phyloP scores from a whole-genome alignment of 1,140 invertebrate species.

The Drosophila miranda region DNA sequence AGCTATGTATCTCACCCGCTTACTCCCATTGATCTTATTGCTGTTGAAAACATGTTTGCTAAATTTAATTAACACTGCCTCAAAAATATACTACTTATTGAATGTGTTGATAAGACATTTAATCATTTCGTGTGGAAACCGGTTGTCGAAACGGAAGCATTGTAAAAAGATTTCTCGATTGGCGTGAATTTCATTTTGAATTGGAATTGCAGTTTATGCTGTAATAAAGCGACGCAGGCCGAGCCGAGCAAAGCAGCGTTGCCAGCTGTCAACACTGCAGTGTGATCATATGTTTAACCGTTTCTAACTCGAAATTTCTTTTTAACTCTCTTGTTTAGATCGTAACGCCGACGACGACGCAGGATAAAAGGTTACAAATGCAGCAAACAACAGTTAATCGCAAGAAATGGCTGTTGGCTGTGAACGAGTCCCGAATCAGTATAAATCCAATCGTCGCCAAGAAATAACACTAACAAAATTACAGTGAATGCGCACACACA shows the following conservation, averaged over 20 bases:
- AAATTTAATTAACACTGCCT: conserved; percentile 37
- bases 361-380: conserved; percentile 28
- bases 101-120: conserved; percentile 48
- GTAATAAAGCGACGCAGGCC: conserved; percentile 14
- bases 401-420: conserved; percentile 37
- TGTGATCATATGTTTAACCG: not conserved
- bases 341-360: not conserved
- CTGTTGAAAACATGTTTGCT: conserved; percentile 43
- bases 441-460: conserved; percentile 24
- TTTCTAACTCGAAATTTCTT: conserved; percentile 1
- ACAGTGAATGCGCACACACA: conserved; percentile 15
- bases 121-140: conserved; percentile 6
- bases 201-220: conserved; percentile 3
- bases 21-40: conserved; percentile 17
- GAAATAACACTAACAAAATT: conserved; percentile 41
- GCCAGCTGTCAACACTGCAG: no score
- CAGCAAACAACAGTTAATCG: conserved; percentile 39
- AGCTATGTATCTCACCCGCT: conserved; percentile 20
- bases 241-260: no score
- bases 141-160: no score
- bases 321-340: conserved; percentile 12
- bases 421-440: conserved; percentile 11
- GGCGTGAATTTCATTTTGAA: not conserved
- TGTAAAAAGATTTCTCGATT: not conserved
- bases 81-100: conserved; percentile 27